Conservation (phyloP, 2,888 invertebrate genomes). For the Perizoma affinitatum region DNA sequence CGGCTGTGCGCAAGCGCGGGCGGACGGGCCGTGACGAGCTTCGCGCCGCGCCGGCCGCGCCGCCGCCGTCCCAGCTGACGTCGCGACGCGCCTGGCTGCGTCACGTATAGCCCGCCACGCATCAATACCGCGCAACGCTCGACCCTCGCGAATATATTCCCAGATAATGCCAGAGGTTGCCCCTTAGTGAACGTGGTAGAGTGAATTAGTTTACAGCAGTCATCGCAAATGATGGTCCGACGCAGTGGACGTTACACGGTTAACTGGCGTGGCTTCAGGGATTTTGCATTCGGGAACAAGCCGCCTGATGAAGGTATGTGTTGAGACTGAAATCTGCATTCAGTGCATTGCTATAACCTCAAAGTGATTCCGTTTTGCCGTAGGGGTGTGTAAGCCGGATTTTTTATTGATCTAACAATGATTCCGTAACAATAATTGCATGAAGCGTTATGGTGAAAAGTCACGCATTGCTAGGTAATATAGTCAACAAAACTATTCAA, state of each 20-base stretch:
- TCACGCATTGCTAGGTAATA: constrained; percentile 9
- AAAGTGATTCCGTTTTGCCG: constrained; percentile 39
- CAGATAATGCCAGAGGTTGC: constrained; percentile 50
- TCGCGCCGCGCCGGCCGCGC: constrained; percentile 56
- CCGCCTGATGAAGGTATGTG: constrained; percentile 77
- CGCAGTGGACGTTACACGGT: constrained; percentile 81
- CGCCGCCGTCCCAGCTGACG: constrained; percentile 71
- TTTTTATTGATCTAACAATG: constrained; percentile 28
- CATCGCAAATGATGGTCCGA: constrained; percentile 75
- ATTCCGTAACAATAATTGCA: constrained; percentile 7
- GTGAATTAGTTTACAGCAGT: constrained; percentile 31
- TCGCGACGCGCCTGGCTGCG: constrained; percentile 45
- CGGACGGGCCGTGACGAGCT: constrained; percentile 58
- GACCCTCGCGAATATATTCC: constrained; percentile 51
- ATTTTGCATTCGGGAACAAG: constrained; percentile 74
- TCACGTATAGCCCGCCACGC: constrained; percentile 65
- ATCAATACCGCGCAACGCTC: constrained; percentile 60
- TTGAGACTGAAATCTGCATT: constrained; percentile 36
- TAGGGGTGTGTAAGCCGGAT: constrained; percentile 9
- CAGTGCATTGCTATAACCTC: constrained; percentile 56
- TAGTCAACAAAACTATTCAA: too few relatives aligned
- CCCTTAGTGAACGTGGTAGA: constrained; percentile 48
- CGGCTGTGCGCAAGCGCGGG: constrained; percentile 70
- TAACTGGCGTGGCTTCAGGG: constrained; percentile 80
- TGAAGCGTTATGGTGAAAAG: constrained; percentile 10